Conservation (phyloP, 2,113 vertebrate species). For the Cranoglanis bouderius region DNA sequence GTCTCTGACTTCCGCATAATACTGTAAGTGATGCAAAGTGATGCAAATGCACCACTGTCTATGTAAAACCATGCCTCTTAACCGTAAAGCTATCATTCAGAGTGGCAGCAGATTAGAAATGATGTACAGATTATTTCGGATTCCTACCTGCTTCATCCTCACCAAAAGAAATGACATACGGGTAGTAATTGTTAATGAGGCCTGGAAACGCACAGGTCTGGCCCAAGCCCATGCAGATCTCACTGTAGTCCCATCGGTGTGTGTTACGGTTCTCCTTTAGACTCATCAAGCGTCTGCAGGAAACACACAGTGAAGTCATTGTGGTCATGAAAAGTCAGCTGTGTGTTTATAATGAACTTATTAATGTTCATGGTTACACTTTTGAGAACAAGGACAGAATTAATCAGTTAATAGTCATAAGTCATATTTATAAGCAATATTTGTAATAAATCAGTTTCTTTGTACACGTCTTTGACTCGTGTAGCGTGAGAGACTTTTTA, state of each 20-base stretch:
- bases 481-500: neutral
- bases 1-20: neutral
- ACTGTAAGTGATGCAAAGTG: neutral
- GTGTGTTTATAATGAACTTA: neutral
- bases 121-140: neutral
- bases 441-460: neutral
- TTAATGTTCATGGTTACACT: neutral
- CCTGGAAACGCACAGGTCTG: constrained; percentile 88
- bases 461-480: neutral
- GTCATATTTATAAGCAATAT: no score
- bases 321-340: neutral
- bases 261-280: constrained; percentile 78
- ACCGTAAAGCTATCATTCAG: neutral
- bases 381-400: neutral
- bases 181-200: constrained; percentile 92
- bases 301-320: neutral
- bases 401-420: no score
- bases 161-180: constrained; percentile 92
- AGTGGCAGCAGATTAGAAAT: neutral
- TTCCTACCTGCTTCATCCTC: constrained; percentile 92
- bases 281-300: constrained; percentile 86
- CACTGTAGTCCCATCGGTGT: constrained; percentile 82
- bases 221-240: constrained; percentile 92
- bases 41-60: neutral
- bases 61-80: neutral